A percentile compares a stretch with the other conserved stretches of the same genome.
Evolutionary conservation across 2,888 invertebrate species (phyloP).

Genomic region (Heliconius sara): DNA sequence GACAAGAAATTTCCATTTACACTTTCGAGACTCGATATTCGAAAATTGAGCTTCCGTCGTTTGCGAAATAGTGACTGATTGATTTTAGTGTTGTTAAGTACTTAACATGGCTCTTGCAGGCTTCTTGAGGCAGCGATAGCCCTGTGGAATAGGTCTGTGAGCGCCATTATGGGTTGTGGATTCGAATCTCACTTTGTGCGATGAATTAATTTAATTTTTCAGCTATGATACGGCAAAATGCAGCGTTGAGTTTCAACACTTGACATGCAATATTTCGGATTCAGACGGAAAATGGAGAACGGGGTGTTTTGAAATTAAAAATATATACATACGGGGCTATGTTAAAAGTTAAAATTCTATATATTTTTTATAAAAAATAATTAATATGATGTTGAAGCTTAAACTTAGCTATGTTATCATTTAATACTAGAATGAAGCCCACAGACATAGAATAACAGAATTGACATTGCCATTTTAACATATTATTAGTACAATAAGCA

Average conservation of each 20-base stretch:
- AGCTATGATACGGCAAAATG: background rate
- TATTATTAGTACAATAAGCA: background rate
- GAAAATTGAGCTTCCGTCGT: conserved; percentile 3
- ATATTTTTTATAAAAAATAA: too few species aligned
- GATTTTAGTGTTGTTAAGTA: conserved; percentile 6
- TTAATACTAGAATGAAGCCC: background rate
- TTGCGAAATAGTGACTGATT: conserved; percentile 10
- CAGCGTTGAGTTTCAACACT: background rate
- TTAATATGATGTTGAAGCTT: too few species aligned
- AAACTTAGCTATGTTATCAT: background rate
- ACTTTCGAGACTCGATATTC: conserved; percentile 2
- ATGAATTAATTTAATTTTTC: background rate
- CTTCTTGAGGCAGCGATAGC: background rate
- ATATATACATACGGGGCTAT: too few species aligned
- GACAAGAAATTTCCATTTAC: conserved; percentile 1
- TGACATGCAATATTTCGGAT: background rate
- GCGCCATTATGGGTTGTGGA: background rate
- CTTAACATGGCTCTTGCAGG: too few species aligned
- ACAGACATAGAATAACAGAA: background rate
- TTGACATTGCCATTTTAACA: too few species aligned
- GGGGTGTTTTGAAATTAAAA: too few species aligned
- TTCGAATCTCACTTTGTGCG: background rate
- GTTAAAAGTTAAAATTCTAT: too few species aligned
- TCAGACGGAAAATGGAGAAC: too few species aligned
- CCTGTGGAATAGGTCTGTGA: background rate